Conservation (phyloP, 1,140 invertebrate species). For the Apis cerana region DNA sequence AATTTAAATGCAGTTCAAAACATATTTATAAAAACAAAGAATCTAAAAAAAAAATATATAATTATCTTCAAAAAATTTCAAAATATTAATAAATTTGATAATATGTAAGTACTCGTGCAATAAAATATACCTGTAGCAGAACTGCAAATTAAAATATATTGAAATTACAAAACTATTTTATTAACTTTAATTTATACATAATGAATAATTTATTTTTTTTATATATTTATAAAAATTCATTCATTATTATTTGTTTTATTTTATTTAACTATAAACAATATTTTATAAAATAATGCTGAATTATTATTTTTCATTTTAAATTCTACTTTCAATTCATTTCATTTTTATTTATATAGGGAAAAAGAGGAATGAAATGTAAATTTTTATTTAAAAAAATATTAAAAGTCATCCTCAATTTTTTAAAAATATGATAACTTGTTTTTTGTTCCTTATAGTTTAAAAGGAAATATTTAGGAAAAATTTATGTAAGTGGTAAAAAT, state of each 20-base stretch:
- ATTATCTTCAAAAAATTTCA: not conserved
- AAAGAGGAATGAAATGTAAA: not conserved
- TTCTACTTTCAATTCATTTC: too few relatives aligned
- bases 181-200: not conserved
- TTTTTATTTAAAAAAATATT: too few relatives aligned
- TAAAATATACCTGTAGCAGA: not conserved
- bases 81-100: not conserved
- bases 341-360: not conserved
- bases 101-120: not conserved
- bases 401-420: too few relatives aligned
- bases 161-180: not conserved
- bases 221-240: not conserved
- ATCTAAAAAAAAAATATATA: not conserved
- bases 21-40: not conserved
- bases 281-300: not conserved
- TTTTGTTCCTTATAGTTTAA: not conserved
- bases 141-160: conserved; percentile 8
- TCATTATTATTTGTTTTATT: not conserved
- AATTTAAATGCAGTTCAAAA: not conserved
- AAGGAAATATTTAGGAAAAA: not conserved
- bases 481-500: not conserved
- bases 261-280: not conserved
- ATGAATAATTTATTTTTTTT: not conserved
- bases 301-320: not conserved
- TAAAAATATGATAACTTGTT: not conserved